Evolutionary conservation across 2,888 invertebrate species (phyloP), one percentile per base, ranked within the genome.

Genomic region (Chaetogeoica ovagalla): DNA sequence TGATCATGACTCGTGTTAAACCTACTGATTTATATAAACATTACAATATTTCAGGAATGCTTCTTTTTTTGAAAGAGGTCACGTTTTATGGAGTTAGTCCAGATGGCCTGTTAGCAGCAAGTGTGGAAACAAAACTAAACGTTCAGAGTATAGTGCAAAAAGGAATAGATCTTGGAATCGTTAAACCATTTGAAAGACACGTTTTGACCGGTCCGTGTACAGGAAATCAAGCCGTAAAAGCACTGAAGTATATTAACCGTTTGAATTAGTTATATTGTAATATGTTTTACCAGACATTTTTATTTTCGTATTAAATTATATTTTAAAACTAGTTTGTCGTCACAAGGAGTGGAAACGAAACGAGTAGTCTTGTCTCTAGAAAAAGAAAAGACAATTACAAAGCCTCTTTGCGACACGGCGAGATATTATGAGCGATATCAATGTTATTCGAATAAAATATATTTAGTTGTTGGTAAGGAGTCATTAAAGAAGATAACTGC

Each of bases 161-260:
- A 43, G 71, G 73, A 48, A 72, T 81, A n/a, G 55, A 72, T 17
- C 57, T 57, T 8, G 71, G 76, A n/a, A 52, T 76, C 37, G 60
- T 76, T 5, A 76, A 69, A 52, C 69, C 76, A 17, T 69, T 60
- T 37, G 76, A 37, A 15, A 59, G 60, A 60, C 52, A 62, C 8
- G 76, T 76, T 1, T 69, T 76, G 23, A 76, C 69, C 2, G 68
- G 76, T 9, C 48, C 68, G n/a, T 76, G 76, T 37, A 69, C 76
- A 11, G 69, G 37, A 11, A 52, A 76, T 37, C 59, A 60, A 60
- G 76, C 76, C 15, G 52, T 76, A 9, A 69, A 76, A 76, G 21
- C 76, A 17, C 17, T 76, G 6, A 60, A 69, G 76, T 76, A 76
- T 55, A 6, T 30, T 13, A 30, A 52, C 37, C 15, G 68, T 75